Conservation (phyloP, 2,113 vertebrate genomes). For the Pachypanchax playfairii region DNA sequence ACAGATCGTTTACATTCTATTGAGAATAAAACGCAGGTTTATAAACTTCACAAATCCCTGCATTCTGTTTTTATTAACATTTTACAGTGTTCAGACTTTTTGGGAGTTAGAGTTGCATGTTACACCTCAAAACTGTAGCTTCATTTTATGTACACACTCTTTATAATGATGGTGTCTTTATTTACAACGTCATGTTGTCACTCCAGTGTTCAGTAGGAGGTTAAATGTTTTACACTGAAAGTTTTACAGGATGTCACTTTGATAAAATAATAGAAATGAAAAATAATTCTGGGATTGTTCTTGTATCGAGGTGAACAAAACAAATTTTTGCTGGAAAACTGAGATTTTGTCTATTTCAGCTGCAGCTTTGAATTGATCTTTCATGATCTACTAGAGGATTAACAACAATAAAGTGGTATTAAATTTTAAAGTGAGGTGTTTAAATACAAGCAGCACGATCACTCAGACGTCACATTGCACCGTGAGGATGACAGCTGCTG, state of each 20-base stretch:
- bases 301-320: background rate
- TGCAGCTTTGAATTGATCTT: background rate
- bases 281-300: too few species aligned
- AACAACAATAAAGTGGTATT: conserved; percentile 1
- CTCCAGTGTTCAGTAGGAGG: background rate
- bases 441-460: too few species aligned
- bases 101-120: too few species aligned
- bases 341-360: background rate
- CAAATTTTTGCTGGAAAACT: background rate
- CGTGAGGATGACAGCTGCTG: too few species aligned
- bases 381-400: background rate
- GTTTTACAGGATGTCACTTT: background rate
- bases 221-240: background rate
- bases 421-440: background rate
- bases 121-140: background rate
- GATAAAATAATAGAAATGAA: background rate
- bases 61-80: too few species aligned
- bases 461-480: too few species aligned
- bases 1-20: too few species aligned
- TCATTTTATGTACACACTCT: background rate
- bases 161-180: background rate
- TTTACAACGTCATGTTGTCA: background rate
- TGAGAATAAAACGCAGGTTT: too few species aligned
- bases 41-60: too few species aligned
- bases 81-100: too few species aligned